These are phyloP conservation scores for Himalopsyche anomala DNA, from an alignment of 2,888 invertebrate species.

Conservation along the genomic window DNA sequence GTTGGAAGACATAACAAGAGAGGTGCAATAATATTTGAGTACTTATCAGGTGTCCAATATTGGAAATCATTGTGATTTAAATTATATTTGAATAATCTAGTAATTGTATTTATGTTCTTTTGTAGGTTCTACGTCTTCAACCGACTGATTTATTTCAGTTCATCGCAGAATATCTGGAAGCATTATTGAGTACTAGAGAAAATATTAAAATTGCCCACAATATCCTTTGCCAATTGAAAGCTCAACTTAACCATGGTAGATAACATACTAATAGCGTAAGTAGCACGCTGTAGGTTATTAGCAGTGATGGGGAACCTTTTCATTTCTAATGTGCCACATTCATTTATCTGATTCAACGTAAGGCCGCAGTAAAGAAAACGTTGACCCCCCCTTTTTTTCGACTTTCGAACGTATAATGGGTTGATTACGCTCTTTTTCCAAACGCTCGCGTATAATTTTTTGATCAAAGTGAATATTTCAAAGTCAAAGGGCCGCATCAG, in stretches of 20 bases:
- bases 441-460: too few relatives aligned
- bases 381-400: too few relatives aligned
- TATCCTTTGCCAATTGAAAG: not conserved
- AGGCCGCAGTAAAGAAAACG: too few relatives aligned
- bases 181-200: slow-evolving; percentile 81
- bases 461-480: too few relatives aligned
- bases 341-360: too few relatives aligned
- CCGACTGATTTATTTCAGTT: slow-evolving; percentile 81
- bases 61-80: slow-evolving; percentile 43
- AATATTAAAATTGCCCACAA: slow-evolving; percentile 70
- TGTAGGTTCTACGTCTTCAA: slow-evolving; percentile 81
- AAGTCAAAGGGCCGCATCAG: too few relatives aligned
- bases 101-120: not conserved
- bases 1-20: slow-evolving; percentile 84
- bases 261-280: not conserved
- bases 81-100: slow-evolving; percentile 15
- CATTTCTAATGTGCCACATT: too few relatives aligned
- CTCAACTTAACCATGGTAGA: not conserved
- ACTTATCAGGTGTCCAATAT: slow-evolving; percentile 54
- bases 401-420: too few relatives aligned
- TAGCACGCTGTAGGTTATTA: not conserved
- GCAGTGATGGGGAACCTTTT: too few relatives aligned
- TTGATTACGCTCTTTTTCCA: too few relatives aligned
- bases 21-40: slow-evolving; percentile 72
- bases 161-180: slow-evolving; percentile 83